Base-by-base conservation (phyloP, 2,888 invertebrate genomes). In the Hemaris fuciformis region DNA sequence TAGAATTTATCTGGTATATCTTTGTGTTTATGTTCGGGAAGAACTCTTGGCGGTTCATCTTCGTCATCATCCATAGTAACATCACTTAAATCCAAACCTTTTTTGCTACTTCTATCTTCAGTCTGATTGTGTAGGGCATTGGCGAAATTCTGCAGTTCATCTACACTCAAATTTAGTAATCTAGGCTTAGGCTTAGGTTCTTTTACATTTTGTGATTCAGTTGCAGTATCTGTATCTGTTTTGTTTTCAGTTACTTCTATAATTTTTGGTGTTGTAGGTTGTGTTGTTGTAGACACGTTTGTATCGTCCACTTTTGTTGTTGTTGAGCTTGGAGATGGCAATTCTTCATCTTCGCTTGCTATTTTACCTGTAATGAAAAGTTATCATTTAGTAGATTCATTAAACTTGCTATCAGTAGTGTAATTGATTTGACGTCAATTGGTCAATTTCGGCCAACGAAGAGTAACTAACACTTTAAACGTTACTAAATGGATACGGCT, bases 61-160 rank as follows among this genome's bases (percentile, higher is more conserved):
- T 95, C 95, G 59, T 95, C 94, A 64, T 94, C 87, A 42, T 96
- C 95, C 92, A 97, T 94, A 73, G 94, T 96, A 20, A 97, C 96
- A 81, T 97, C 96, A 79, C 96, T 96, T n/a, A 97, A 88, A 83
- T 96, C 96, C 41, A 91, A 70, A 71, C 63, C 38, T 69, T 88
- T 91, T 66, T 83, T 87, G 46, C 75, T 66, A 57, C 64, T 69
- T 66, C 77, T 80, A n/a, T 73, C 66, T 41, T 73, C 70, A 1
- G 84, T 83, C 65, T 88, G 84, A 76, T 91, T 91, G 53, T 92
- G 91, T 59, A 90, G 68, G 2, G 85, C 84, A 56, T 88, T 87
- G 0, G 91, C 91, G 59, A 91, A 89, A 38, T 85, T 88, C 72
- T 89, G 89, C 31, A 91, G 70, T 48, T 91, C 91, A 57, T 91